Percentiles rank a stretch among this genome's conserved stretches.
Evolutionary conservation across 2,113 vertebrate species (phyloP).

Genomic region (Prietella phreatophila): DNA sequence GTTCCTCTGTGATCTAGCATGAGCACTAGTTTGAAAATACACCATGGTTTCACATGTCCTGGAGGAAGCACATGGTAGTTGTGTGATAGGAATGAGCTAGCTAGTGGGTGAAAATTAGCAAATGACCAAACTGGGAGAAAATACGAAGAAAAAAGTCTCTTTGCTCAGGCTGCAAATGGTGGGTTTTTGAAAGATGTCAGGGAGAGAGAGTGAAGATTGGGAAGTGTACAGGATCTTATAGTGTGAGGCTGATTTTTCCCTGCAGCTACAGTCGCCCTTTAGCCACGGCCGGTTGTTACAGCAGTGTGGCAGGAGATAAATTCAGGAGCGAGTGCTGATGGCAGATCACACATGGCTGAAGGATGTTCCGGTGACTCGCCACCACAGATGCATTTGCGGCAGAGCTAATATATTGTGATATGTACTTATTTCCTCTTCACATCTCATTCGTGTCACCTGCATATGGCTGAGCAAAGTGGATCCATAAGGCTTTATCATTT

Average conservation of each 20-base stretch:
- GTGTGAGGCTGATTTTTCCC: conserved; percentile 60
- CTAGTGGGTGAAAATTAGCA: background rate
- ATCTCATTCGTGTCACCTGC: conserved; percentile 70
- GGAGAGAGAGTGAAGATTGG: background rate
- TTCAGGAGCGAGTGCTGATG: conserved; percentile 62
- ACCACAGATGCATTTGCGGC: conserved; percentile 59
- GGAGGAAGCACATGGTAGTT: background rate
- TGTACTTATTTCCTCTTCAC: conserved; percentile 70
- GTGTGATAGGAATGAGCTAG: background rate
- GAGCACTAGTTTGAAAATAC: background rate
- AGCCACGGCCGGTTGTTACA: conserved; percentile 55
- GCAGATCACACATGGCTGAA: conserved; percentile 61
- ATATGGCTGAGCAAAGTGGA: conserved; percentile 45
- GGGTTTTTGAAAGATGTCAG: background rate
- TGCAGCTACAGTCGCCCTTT: conserved; percentile 71
- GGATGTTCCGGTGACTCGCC: conserved; percentile 30
- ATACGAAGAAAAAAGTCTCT: background rate
- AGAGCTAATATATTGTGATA: conserved; percentile 69
- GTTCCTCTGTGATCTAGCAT: background rate
- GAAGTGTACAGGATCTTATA: conserved; percentile 7
- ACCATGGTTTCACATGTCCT: background rate
- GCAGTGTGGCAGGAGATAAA: conserved; percentile 59
- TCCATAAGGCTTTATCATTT: conserved; percentile 29
- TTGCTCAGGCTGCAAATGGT: background rate
- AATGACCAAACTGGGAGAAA: background rate